Evolutionary conservation across 2,888 invertebrate genomes (phyloP).

Genomic region (Hypomecis punctinalis): DNA sequence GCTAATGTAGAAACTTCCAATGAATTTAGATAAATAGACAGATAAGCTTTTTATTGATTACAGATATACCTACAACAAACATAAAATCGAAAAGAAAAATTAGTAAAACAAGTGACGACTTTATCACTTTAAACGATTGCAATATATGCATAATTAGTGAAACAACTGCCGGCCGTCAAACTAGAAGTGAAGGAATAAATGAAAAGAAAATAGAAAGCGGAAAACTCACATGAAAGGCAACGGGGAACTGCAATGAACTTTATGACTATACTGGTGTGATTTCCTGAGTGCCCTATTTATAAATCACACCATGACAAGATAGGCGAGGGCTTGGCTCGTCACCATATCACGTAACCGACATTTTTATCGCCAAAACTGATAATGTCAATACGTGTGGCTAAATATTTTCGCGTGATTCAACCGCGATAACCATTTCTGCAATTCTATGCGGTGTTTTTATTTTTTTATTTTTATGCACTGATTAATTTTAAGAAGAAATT

Average conservation of each 20-base stretch:
- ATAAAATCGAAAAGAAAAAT: too few species aligned
- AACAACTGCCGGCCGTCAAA: too few species aligned
- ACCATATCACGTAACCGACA: conserved; percentile 44
- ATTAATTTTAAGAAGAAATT: conserved; percentile 10
- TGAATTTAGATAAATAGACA: too few species aligned
- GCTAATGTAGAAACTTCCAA: too few species aligned
- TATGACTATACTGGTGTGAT: conserved; percentile 45
- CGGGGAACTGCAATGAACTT: conserved; percentile 22
- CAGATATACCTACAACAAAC: too few species aligned
- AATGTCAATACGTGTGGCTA: conserved; percentile 14
- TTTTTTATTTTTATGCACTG: background rate
- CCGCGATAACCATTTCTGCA: conserved; percentile 40
- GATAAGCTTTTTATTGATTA: too few species aligned
- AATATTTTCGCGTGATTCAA: conserved; percentile 19
- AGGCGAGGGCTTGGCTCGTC: conserved; percentile 53
- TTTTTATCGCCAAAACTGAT: conserved; percentile 41
- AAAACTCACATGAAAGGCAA: conserved; percentile 13
- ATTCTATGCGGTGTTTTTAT: conserved; percentile 17
- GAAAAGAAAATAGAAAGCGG: background rate
- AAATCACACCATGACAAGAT: conserved; percentile 62
- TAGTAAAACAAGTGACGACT: too few species aligned
- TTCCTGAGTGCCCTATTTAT: conserved; percentile 52
- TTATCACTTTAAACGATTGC: too few species aligned
- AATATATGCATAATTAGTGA: too few species aligned
- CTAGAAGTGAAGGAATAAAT: background rate